Evolutionary conservation across 2,888 invertebrate genomes (phyloP).

Genomic region (Lithodes maja): DNA sequence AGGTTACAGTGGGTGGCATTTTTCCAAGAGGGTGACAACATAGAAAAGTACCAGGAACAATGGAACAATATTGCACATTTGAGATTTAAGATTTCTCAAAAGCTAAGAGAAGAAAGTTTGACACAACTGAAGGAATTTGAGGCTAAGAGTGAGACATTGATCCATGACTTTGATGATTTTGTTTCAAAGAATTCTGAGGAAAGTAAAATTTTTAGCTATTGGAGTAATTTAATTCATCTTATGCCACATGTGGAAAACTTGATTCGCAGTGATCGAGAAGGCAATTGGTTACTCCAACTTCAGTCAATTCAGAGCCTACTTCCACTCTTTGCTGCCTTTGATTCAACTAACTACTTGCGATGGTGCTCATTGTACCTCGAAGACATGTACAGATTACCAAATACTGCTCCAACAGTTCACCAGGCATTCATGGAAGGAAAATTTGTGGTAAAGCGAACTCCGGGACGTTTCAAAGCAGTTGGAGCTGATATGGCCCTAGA

Average conservation of each 20-base stretch:
- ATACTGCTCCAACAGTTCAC: slow-evolving; percentile 5
- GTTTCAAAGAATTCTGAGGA: not conserved
- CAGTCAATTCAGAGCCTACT: slow-evolving; percentile 7
- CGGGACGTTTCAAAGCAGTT: slow-evolving; percentile 20
- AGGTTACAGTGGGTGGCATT: slow-evolving; percentile 24
- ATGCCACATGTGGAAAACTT: not conserved
- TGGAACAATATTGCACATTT: not conserved
- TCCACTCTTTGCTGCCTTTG: slow-evolving; percentile 17
- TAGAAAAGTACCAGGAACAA: slow-evolving; percentile 9
- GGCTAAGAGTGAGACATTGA: not conserved
- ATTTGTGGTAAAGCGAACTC: slow-evolving; percentile 19
- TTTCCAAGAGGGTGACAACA: slow-evolving; percentile 16
- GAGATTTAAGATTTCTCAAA: not conserved
- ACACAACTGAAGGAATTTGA: not conserved
- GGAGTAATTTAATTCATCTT: not conserved
- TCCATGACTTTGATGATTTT: slow-evolving; percentile 1
- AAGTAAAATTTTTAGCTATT: not conserved
- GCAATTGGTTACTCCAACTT: slow-evolving; percentile 17
- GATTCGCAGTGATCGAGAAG: slow-evolving; percentile 3
- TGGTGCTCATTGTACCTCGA: slow-evolving; percentile 33
- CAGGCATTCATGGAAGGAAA: slow-evolving; percentile 29
- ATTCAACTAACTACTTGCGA: slow-evolving; percentile 13
- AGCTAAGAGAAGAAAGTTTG: not conserved
- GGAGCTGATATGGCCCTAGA: slow-evolving; percentile 29
- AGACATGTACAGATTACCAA: slow-evolving; percentile 21